Conservation (phyloP, 1,140 invertebrate genomes). For the Aphelenchoides besseyi region DNA sequence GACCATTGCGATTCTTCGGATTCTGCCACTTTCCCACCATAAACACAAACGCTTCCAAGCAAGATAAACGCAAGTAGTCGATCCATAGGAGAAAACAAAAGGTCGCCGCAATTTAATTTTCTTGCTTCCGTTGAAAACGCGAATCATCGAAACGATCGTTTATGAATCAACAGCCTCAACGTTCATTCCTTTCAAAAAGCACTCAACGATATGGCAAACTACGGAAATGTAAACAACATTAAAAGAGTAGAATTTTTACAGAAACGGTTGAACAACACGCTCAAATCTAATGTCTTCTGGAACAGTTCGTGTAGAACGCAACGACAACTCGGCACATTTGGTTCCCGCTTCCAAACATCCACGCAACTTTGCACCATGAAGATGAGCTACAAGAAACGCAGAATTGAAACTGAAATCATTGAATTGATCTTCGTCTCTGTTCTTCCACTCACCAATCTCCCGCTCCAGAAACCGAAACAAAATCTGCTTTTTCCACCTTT, state of each 20-base stretch:
- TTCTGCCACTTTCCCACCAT: too few species aligned
- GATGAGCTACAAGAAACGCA: slow-evolving; percentile 15
- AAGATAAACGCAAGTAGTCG: too few species aligned
- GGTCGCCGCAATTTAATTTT: too few species aligned
- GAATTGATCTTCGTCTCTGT: not conserved
- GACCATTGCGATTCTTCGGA: too few species aligned
- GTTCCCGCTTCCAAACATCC: not conserved
- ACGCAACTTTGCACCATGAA: not conserved
- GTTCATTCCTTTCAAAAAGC: not conserved
- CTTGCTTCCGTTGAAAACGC: too few species aligned
- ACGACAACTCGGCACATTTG: not conserved
- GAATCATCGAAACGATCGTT: not conserved
- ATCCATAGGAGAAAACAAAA: too few species aligned
- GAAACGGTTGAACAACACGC: not conserved
- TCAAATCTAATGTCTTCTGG: not conserved
- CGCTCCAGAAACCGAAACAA: slow-evolving; percentile 22
- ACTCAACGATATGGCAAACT: not conserved
- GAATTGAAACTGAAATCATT: slow-evolving; percentile 26
- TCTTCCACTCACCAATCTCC: slow-evolving; percentile 18
- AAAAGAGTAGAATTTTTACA: too few species aligned
- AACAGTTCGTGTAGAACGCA: not conserved
- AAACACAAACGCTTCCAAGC: too few species aligned
- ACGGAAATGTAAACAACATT: not conserved
- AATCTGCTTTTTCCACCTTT: not conserved
- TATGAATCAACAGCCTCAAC: not conserved